Evolutionary conservation across 2,797 vertebrate genomes (phyloP), one percentile per base, ranked within the genome.

Genomic region (Lithobates pipiens): DNA sequence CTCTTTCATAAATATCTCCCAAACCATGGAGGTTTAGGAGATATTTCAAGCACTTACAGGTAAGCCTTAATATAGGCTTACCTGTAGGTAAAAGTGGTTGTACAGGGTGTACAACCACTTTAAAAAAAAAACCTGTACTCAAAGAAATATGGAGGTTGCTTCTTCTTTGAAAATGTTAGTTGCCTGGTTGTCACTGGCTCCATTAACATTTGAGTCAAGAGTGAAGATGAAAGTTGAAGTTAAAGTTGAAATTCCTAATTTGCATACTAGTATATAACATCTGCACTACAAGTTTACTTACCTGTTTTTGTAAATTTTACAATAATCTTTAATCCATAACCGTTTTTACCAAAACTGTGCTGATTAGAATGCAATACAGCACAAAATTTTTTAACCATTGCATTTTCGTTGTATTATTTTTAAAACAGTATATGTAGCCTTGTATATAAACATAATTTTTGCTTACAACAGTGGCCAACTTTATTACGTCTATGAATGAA

Each of bases 401-500:
- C 2, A 34, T 13, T 77, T 63, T 67, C 44, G 2, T 32, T 32
- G 2, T 32, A 32, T 32, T 46, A 46, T 46, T 78, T 67, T 67
- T 46, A 2, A 79, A 44, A 46, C 18, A n/a, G 69, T 42, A 42
- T 7, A 67, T 25, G 36, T 27, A 25, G 11, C 21, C 34, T 77
- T 23, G 16, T 69, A 25, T 69, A 68, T 44, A 67, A 5, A 67
- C 36, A 68, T n/a, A n/a, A 44, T 54, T 7, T 70, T 80, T 79
- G 32, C 23, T 42, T 69, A 32, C n/a, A 70, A 69, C 10, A 42
- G 15, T n/a, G 42, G 10, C 42, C 21, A 69, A 15, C 42, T 69
- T 80, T 44, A 78, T 67, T 21, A 44, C 42, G 42, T 77, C 25
- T 50, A 18, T 42, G 42, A 44, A 80, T 69, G 23, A 50, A 50